These are phyloP conservation scores for Dynastes hyllus DNA, from an alignment of 2,888 invertebrate genomes.

Conservation along the genomic window DNA sequence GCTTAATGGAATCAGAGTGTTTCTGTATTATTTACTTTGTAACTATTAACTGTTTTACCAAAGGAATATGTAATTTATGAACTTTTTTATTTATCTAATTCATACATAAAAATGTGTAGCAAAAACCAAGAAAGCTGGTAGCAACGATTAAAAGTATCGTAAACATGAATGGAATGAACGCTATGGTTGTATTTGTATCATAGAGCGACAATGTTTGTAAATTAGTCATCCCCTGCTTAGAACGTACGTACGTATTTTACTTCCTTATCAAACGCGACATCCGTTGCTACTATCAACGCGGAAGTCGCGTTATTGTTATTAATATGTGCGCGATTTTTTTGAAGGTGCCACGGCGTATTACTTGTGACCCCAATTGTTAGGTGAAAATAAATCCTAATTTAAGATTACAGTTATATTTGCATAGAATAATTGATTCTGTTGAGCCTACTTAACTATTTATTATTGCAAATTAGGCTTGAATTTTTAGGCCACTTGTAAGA, in stretches of 20 bases:
- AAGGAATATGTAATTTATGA: too few relatives aligned
- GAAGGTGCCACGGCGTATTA: not conserved
- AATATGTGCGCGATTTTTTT: not conserved
- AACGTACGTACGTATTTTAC: not conserved
- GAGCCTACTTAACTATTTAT: not conserved
- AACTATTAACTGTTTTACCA: too few relatives aligned
- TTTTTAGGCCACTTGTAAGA: not conserved
- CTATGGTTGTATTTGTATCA: too few relatives aligned
- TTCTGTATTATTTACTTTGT: too few relatives aligned
- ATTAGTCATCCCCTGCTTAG: too few relatives aligned
- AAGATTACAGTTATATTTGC: not conserved
- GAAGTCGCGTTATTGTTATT: constrained; percentile 20
- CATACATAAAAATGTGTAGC: too few relatives aligned
- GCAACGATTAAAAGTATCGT: too few relatives aligned
- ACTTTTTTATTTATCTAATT: too few relatives aligned
- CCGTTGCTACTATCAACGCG: constrained; percentile 8
- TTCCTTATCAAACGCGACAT: constrained; percentile 16
- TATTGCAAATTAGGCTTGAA: not conserved
- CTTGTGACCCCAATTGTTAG: constrained; percentile 18
- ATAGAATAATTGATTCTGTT: constrained; percentile 2
- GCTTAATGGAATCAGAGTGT: too few relatives aligned
- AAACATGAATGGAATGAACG: too few relatives aligned
- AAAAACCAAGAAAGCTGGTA: too few relatives aligned
- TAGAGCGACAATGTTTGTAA: too few relatives aligned
- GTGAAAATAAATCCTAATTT: constrained; percentile 14